Conservation (phyloP, 2,888 invertebrate species). For the Rhagium mordax region DNA sequence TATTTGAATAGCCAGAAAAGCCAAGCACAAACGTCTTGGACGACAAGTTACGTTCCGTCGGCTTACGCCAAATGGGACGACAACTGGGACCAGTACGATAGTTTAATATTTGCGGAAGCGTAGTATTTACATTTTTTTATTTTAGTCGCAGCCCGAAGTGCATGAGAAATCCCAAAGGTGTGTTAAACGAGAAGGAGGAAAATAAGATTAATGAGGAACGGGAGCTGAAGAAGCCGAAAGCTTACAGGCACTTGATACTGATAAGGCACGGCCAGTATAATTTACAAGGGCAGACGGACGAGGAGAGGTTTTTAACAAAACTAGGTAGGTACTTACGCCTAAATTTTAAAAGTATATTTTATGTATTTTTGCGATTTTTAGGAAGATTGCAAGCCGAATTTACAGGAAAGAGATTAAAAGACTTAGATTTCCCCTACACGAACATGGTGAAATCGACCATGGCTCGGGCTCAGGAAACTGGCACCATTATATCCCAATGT, state of each 20-base stretch:
- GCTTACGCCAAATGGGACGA: slow-evolving; percentile 82
- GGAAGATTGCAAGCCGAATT: slow-evolving; percentile 88
- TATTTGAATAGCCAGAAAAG: slow-evolving; percentile 65
- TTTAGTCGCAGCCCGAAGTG: slow-evolving; percentile 83
- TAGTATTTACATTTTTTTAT: slow-evolving; percentile 17
- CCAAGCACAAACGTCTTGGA: slow-evolving; percentile 79
- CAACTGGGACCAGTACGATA: slow-evolving; percentile 90
- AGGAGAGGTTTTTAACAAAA: slow-evolving; percentile 83
- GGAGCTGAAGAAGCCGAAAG: slow-evolving; percentile 76
- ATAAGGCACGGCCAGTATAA: slow-evolving; percentile 97
- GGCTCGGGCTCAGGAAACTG: slow-evolving; percentile 94
- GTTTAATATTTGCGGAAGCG: not conserved
- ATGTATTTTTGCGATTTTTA: slow-evolving; percentile 67
- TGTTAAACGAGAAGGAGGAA: slow-evolving; percentile 73
- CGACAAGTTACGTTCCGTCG: slow-evolving; percentile 77
- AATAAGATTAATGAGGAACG: slow-evolving; percentile 79
- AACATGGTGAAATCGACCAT: slow-evolving; percentile 90
- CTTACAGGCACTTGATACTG: slow-evolving; percentile 87
- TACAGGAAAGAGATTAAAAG: slow-evolving; percentile 87
- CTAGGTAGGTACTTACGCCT: too few relatives aligned
- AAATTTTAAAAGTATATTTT: slow-evolving; percentile 6
- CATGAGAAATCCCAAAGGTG: slow-evolving; percentile 76
- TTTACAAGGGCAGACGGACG: slow-evolving; percentile 79
- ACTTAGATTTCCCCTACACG: slow-evolving; percentile 85
- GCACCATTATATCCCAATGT: slow-evolving; percentile 83